Evolutionary conservation across 2,113 vertebrate genomes (phyloP), one percentile per base, ranked within the genome.

Genomic region (Equus quagga): DNA sequence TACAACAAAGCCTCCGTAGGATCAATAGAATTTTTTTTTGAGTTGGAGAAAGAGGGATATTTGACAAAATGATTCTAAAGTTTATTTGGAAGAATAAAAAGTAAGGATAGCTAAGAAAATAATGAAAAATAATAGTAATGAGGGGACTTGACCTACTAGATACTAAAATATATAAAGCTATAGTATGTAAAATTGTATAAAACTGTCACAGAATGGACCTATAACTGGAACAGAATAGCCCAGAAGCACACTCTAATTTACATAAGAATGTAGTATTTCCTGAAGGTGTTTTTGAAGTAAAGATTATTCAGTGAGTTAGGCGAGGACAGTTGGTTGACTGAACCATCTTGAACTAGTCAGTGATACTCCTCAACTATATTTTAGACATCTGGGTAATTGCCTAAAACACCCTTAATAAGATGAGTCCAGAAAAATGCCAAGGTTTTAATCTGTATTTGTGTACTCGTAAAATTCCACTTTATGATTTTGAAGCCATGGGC

Each of bases 401-500:
- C 67, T 70, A 67, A 49, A 67, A 51, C 23, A 49, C 6, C 21
- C 26, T 67, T 82, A 90, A 60, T 81, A 75, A 70, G 31, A 81
- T 94, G 54, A 41, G 36, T 41, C 36, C 36, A 41, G 36, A 41
- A 69, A 62, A 80, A 85, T 65, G 46, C 67, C 33, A 54, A 18
- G 13, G 82, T 91, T 18, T 92, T 93, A 93, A 85, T 56, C 7
- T 84, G 2, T 70, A n/a, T 91, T 9, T 92, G 4, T 76, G 65
- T 81, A 70, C 23, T 79, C 84, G 13, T 82, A 65, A 65, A 73
- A 65, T 89, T 85, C 41, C 15, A 75, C 60, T 89, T 92, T 44
- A 80, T 73, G 70, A 46, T 95, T 87, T 95, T 90, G 58, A 96
- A 95, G 31, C n/a, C 15, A 62, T 62, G 49, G 89, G 8, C 8